These are phyloP conservation scores for Beris morrisii DNA, from an alignment of 2,888 invertebrate genomes.

Conservation along the genomic window DNA sequence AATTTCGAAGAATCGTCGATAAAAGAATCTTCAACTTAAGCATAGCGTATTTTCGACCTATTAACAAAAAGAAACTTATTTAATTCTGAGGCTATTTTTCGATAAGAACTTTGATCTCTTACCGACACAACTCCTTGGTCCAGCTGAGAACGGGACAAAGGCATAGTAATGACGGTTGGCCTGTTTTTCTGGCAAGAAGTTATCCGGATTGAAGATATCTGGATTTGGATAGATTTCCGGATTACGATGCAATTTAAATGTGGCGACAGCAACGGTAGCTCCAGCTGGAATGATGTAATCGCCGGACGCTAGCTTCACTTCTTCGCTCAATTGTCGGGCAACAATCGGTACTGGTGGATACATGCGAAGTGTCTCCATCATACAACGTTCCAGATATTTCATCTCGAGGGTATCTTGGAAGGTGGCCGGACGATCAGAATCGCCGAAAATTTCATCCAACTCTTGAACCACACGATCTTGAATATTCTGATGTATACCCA, in stretches of 20 bases:
- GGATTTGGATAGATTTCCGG: constrained; percentile 76
- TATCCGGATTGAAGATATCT: constrained; percentile 77
- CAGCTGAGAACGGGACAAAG: constrained; percentile 81
- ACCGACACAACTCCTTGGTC: constrained; percentile 80
- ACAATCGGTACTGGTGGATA: constrained; percentile 79
- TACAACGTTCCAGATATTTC: constrained; percentile 80
- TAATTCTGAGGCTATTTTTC: neutral
- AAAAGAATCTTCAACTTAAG: constrained; percentile 76
- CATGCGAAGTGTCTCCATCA: constrained; percentile 78
- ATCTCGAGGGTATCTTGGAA: constrained; percentile 83
- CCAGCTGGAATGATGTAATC: constrained; percentile 70
- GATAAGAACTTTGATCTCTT: constrained; percentile 45
- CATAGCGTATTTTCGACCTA: constrained; percentile 80
- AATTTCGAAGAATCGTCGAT: constrained; percentile 74
- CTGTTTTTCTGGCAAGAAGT: constrained; percentile 79
- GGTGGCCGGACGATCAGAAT: constrained; percentile 73
- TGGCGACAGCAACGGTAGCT: constrained; percentile 68
- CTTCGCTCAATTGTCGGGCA: constrained; percentile 71
- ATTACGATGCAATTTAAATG: constrained; percentile 71
- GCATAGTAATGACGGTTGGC: constrained; percentile 79
- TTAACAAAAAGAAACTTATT: constrained; percentile 39
- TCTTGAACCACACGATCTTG: constrained; percentile 75
- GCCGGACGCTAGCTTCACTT: constrained; percentile 69
- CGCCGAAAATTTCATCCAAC: constrained; percentile 73
- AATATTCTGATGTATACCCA: constrained; percentile 73